phyloP scores from a whole-genome alignment of 2,113 vertebrate genomes.

The Myocastor coypus region DNA sequence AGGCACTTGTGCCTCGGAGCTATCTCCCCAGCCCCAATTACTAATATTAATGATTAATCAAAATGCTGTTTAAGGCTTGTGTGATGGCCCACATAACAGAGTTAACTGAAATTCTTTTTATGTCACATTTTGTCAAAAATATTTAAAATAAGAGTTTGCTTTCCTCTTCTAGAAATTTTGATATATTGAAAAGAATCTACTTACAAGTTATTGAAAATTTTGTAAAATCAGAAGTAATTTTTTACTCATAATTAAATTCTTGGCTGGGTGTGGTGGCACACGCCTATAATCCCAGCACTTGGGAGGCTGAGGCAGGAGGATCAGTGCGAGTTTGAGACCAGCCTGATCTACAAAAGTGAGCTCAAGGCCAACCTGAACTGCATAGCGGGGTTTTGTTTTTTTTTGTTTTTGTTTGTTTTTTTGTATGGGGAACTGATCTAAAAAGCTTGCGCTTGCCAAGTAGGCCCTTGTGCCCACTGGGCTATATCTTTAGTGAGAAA shows the following conservation, averaged over 20 bases:
- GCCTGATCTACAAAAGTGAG: too few relatives aligned
- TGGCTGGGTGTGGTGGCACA: too few relatives aligned
- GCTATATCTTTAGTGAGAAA: not conserved
- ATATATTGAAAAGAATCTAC: constrained; percentile 4
- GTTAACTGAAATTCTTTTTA: constrained; percentile 53
- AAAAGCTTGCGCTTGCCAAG: too few relatives aligned
- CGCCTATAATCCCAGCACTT: too few relatives aligned
- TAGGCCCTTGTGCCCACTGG: too few relatives aligned
- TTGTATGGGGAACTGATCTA: too few relatives aligned
- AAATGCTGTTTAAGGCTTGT: constrained; percentile 58
- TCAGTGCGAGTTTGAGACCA: too few relatives aligned
- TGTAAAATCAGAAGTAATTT: constrained; percentile 7
- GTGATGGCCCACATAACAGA: constrained; percentile 1
- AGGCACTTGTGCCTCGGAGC: too few relatives aligned
- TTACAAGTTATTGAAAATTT: constrained; percentile 56
- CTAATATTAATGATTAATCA: constrained; percentile 63
- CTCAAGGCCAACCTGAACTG: too few relatives aligned
- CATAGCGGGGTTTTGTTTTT: constrained; percentile 14
- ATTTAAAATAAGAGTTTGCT: constrained; percentile 56
- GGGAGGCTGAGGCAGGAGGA: too few relatives aligned
- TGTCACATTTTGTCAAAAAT: constrained; percentile 45
- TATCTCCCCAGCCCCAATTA: too few relatives aligned
- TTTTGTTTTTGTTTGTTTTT: not conserved
- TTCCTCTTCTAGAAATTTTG: constrained; percentile 34
- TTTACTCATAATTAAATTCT: constrained; percentile 35